phyloP scores from a whole-genome alignment of 1,140 invertebrate species.

The Platyura marginata region DNA sequence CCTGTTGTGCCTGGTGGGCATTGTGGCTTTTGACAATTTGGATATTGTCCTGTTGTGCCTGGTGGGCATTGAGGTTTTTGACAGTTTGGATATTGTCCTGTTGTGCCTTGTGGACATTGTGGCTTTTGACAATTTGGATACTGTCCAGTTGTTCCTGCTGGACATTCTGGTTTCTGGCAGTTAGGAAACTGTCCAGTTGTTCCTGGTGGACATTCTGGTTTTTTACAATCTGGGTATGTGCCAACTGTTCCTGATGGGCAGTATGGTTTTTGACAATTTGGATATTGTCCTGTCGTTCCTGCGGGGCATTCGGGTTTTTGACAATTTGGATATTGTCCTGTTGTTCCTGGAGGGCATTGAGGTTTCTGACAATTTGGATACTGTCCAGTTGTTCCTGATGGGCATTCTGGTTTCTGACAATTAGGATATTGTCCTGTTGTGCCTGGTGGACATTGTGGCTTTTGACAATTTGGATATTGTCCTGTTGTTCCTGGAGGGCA shows the following conservation, averaged over 20 bases:
- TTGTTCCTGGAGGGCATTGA: not conserved
- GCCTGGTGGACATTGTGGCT: not conserved
- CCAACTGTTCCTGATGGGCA: not conserved
- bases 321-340: not conserved
- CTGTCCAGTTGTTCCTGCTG: too few species aligned
- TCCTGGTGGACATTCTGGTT: not conserved
- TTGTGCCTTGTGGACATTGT: too few species aligned
- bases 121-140: too few species aligned
- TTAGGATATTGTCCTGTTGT: not conserved
- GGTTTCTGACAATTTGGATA: not conserved
- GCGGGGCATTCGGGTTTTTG: not conserved
- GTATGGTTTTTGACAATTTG: not conserved
- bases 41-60: too few species aligned
- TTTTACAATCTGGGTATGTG: not conserved
- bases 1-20: too few species aligned
- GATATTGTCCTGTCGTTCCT: not conserved
- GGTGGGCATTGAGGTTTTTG: too few species aligned
- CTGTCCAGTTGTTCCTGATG: not conserved
- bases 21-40: too few species aligned
- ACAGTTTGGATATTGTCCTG: too few species aligned
- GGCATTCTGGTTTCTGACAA: not conserved
- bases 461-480: not conserved
- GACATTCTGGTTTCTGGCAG: too few species aligned
- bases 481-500: not conserved
- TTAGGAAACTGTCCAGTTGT: too few species aligned